A percentile compares a stretch with the other conserved stretches of the same genome.
Evolutionary conservation across 2,888 invertebrate species (phyloP).

Genomic region (Mamestra brassicae): DNA sequence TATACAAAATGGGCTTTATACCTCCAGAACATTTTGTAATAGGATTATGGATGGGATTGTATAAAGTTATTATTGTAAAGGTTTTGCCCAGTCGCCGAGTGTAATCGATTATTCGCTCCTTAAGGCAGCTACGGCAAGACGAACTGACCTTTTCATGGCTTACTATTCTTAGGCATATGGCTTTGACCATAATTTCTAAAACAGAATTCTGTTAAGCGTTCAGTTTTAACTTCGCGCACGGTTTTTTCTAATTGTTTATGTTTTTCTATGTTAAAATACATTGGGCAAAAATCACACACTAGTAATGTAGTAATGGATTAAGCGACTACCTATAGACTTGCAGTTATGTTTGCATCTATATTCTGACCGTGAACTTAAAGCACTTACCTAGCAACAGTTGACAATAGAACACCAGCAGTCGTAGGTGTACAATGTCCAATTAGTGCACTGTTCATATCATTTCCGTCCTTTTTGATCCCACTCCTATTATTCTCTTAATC

Average conservation of each 20-base stretch:
- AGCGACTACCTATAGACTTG: constrained; percentile 8
- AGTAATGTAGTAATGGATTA: neutral
- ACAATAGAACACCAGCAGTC: constrained; percentile 50
- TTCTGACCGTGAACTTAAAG: constrained; percentile 50
- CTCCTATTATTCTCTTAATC: constrained; percentile 56
- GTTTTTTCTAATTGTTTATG: neutral
- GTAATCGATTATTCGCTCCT: constrained; percentile 55
- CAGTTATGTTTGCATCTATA: neutral
- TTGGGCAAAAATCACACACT: neutral
- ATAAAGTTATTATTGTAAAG: constrained; percentile 43
- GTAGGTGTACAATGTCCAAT: constrained; percentile 58
- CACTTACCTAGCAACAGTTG: constrained; percentile 22
- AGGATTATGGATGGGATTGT: constrained; percentile 35
- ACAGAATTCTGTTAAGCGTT: constrained; percentile 4
- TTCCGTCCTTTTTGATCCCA: constrained; percentile 50
- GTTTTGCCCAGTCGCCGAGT: constrained; percentile 40
- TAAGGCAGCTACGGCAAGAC: constrained; percentile 35
- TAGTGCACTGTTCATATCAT: constrained; percentile 50
- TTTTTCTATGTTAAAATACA: neutral
- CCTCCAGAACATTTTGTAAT: constrained; percentile 6
- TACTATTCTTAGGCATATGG: constrained; percentile 30
- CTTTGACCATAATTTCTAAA: constrained; percentile 13
- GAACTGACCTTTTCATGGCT: constrained; percentile 47
- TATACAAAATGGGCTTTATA: neutral
- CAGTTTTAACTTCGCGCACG: neutral